Percentiles rank a stretch among this genome's conserved stretches.
These are phyloP conservation scores for Bambusicola thoracicus DNA, from an alignment of 2,113 vertebrate species.

Conservation along the genomic window DNA sequence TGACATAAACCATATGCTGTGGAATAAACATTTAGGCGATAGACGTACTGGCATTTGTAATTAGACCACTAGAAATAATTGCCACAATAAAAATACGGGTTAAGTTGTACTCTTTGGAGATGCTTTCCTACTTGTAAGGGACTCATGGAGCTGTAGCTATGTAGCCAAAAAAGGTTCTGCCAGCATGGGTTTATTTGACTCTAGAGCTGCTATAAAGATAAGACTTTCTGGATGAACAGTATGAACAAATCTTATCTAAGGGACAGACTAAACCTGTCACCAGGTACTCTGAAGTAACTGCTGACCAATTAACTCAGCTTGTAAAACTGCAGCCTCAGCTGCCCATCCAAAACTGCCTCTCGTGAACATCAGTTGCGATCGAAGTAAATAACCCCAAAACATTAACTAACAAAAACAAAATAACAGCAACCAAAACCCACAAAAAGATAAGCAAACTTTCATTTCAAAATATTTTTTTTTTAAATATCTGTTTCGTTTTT, in stretches of 20 bases:
- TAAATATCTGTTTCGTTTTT: rapidly evolving
- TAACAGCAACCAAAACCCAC: neutral
- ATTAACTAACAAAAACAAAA: neutral
- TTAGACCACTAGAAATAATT: neutral
- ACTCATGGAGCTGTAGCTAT: rapidly evolving
- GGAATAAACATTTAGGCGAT: neutral
- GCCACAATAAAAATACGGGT: neutral
- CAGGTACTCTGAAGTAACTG: neutral
- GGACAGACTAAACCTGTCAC: neutral
- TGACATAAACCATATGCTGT: neutral
- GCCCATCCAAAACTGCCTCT: neutral
- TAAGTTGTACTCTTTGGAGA: neutral
- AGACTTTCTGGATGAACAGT: neutral
- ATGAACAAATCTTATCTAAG: neutral
- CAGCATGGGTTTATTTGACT: neutral
- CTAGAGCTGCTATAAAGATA: neutral
- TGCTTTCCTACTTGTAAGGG: neutral
- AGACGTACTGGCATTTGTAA: neutral
- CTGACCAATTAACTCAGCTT: neutral
- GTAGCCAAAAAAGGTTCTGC: neutral
- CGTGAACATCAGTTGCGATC: neutral
- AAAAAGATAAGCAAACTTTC: neutral
- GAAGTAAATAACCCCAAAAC: neutral
- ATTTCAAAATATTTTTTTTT: neutral
- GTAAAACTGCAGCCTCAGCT: neutral